Base-by-base conservation (phyloP, 2,797 vertebrate genomes). In the Leptoclinus maculatus region DNA sequence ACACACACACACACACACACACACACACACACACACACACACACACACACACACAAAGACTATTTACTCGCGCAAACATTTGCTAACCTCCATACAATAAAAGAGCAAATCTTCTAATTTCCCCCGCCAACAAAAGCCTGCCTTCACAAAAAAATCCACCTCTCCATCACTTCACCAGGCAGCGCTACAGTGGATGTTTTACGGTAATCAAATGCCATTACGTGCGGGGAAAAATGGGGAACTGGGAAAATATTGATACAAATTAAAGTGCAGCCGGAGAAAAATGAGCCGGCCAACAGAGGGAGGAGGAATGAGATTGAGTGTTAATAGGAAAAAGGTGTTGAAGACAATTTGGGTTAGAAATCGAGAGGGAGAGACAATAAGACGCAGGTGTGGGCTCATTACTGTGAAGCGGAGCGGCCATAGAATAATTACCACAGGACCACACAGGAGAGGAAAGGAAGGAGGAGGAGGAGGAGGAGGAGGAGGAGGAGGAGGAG, bases 181-280 rank as follows among this genome's bases (percentile, higher is more conserved):
- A 77, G 59, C 41, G 57, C 82, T 84, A 94, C 92, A 90, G 89
- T 78, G 78, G 76, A 80, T 68, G 82, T 92, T 94, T 94, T 91
- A 93, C 88, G 78, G 92, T 85, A 90, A 92, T 89, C 87, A 87
- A 89, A 92, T 71, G 91, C 86, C 89, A 93, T 91, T 87, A 86
- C 72, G 65, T 73, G 73, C 19, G 68, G 64, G 49, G 83, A 89
- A 47, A 81, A 92, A 91, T 38, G 66, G 75, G 85, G 91, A 94
- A 93, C 92, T 94, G 83, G 81, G 74, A 93, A 94, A 95, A 94
- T 93, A 93, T 94, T 94, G 90, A 91, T 90, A 74, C 70, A 86
- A 95, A 92, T 93, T 84, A 84, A 90, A 89, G 87, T 38, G 66
- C 17, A 79, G 85, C 79, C 11, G n/a, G 41, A 23, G 65, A 79